These are phyloP conservation scores for Aspidiotus destructor DNA, from an alignment of 2,888 invertebrate species.

Conservation along the genomic window DNA sequence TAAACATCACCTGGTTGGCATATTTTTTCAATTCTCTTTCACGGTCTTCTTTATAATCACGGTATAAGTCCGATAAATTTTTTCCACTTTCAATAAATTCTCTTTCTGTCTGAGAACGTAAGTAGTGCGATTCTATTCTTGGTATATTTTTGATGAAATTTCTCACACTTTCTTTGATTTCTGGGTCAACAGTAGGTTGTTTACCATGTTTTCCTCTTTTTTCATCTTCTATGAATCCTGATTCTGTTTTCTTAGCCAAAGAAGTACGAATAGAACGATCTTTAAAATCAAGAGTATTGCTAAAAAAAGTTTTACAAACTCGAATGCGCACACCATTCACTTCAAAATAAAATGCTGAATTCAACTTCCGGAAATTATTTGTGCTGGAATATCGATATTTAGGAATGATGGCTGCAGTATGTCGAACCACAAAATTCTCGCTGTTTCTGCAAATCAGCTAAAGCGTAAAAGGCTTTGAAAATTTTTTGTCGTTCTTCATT, in stretches of 20 bases:
- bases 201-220: constrained; percentile 38
- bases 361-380: constrained; percentile 36
- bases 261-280: constrained; percentile 36
- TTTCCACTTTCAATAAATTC: constrained; percentile 39
- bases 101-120: constrained; percentile 36
- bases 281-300: constrained; percentile 35
- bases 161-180: constrained; percentile 36
- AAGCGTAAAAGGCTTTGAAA: neutral
- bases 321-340: constrained; percentile 34
- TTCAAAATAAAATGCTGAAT: constrained; percentile 38
- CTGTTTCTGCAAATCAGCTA: constrained; percentile 34
- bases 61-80: constrained; percentile 37
- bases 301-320: constrained; percentile 34
- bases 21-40: constrained; percentile 31
- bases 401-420: constrained; percentile 35
- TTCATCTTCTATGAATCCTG: constrained; percentile 36
- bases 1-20: constrained; percentile 31
- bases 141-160: constrained; percentile 38
- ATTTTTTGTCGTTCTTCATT: neutral
- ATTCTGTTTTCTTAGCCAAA: constrained; percentile 30
- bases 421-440: constrained; percentile 35
- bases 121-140: constrained; percentile 38
- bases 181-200: constrained; percentile 36
- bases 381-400: constrained; percentile 37
- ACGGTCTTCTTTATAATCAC: constrained; percentile 37